These are phyloP conservation scores for Lophius americanus DNA, from an alignment of 2,797 vertebrate genomes.

Conservation along the genomic window DNA sequence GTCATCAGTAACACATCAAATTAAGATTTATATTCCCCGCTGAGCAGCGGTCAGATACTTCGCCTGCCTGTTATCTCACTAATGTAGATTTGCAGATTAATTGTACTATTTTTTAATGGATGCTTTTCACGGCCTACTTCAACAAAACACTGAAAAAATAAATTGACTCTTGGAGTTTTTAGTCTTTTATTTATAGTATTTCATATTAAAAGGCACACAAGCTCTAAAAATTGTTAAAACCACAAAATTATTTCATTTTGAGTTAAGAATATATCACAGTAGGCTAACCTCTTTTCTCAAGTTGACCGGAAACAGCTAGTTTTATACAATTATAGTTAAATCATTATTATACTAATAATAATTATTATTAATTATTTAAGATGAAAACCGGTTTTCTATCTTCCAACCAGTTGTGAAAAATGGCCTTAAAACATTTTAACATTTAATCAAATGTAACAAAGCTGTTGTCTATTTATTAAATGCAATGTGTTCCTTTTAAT, in stretches of 20 bases:
- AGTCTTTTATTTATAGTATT: too few relatives aligned
- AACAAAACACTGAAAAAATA: background rate
- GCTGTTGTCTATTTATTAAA: background rate
- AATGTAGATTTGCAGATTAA: conserved; percentile 4
- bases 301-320: too few relatives aligned
- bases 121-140: background rate
- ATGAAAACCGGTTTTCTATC: background rate
- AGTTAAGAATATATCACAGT: background rate
- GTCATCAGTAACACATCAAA: conserved; percentile 23
- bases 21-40: conserved; percentile 14
- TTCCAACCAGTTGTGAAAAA: background rate
- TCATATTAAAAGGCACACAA: background rate
- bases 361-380: too few relatives aligned
- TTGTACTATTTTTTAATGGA: background rate
- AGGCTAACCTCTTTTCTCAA: background rate
- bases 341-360: too few relatives aligned
- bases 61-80: background rate
- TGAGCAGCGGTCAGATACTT: background rate
- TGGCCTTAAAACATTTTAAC: background rate
- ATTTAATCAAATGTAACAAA: background rate
- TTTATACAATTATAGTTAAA: too few relatives aligned
- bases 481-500: background rate
- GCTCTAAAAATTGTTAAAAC: background rate
- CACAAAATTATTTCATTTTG: background rate
- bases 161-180: background rate